Conservation (phyloP, 2,113 vertebrate species). For the Ploceus nigricollis region DNA sequence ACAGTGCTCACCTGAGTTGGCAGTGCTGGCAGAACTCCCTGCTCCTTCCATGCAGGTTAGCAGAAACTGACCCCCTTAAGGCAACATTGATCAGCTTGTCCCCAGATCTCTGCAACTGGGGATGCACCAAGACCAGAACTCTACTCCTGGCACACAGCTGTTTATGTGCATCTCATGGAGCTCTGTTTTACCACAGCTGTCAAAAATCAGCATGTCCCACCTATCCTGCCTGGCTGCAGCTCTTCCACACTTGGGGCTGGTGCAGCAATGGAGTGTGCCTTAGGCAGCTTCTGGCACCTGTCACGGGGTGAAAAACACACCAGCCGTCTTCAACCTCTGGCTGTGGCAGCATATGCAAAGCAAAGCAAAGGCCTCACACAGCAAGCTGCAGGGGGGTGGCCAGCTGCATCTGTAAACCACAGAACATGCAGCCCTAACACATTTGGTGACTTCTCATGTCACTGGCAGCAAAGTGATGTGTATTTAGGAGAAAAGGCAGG, state of each 20-base stretch:
- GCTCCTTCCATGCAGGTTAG: background rate
- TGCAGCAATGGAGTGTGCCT: accelerated
- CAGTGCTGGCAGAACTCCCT: background rate
- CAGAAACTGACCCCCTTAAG: background rate
- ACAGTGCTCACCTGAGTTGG: background rate
- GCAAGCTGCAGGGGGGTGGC: background rate
- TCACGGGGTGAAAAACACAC: background rate
- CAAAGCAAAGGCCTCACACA: background rate
- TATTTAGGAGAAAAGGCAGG: background rate
- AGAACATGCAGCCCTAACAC: background rate
- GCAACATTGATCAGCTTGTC: background rate
- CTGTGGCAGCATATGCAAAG: background rate
- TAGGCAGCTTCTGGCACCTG: background rate
- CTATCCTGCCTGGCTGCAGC: background rate
- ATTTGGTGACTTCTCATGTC: background rate
- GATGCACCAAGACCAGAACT: background rate
- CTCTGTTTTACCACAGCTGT: background rate
- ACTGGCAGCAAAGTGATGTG: accelerated
- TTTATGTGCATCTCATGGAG: background rate
- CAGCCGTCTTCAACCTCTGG: background rate
- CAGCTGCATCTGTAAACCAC: background rate
- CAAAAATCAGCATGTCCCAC: background rate
- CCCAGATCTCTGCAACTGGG: background rate
- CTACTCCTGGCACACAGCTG: background rate
- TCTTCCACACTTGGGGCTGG: background rate